phyloP scores from a whole-genome alignment of 2,888 invertebrate genomes.

The Saturnia pavonia region DNA sequence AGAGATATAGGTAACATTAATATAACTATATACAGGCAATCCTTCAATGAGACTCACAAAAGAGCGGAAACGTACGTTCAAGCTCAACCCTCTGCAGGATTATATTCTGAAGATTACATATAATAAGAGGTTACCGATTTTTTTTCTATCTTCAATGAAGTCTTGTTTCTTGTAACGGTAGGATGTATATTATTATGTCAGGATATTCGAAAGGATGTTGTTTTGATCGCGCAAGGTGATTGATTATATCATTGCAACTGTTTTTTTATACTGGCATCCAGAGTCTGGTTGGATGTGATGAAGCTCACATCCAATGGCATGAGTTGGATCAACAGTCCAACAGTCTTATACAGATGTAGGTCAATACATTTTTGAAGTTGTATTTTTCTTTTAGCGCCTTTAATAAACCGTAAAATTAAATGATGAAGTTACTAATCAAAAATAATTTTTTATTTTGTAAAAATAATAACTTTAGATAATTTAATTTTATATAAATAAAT shows the following conservation, averaged over 20 bases:
- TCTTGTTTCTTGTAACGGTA: conserved; percentile 60
- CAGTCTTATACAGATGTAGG: no score
- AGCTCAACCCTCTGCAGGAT: conserved; percentile 58
- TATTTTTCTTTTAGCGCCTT: no score
- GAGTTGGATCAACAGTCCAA: neutral
- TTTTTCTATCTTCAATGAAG: conserved; percentile 42
- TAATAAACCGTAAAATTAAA: no score
- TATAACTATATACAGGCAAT: conserved; percentile 13
- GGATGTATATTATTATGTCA: conserved; percentile 73
- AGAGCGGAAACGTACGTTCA: conserved; percentile 64
- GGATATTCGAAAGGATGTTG: conserved; percentile 70
- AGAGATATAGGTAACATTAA: neutral
- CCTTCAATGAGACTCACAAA: conserved; percentile 41
- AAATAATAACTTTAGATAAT: no score
- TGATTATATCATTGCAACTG: neutral
- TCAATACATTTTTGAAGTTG: no score
- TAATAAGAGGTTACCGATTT: conserved; percentile 61
- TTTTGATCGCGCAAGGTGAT: conserved; percentile 11
- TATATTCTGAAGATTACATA: conserved; percentile 61
- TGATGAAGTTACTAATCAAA: no score
- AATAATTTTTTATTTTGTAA: no score
- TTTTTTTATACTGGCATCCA: neutral
- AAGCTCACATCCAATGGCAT: neutral
- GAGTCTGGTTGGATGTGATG: neutral
- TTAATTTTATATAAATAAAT: no score